Evolutionary conservation across 2,888 invertebrate genomes (phyloP).

Genomic region (Ectropis crepuscularia): DNA sequence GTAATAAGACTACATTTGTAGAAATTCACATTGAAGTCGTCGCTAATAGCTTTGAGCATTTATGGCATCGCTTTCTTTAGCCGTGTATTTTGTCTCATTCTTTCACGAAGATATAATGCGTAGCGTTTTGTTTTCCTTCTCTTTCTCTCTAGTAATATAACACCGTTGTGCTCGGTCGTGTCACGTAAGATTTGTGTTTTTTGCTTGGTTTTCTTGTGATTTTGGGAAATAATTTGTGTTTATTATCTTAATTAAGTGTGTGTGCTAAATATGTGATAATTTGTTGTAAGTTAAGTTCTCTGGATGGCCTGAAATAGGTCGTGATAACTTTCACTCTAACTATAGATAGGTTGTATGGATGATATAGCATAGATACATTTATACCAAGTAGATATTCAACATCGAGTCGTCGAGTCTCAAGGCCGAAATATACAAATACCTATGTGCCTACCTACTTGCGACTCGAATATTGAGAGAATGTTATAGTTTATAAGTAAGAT

Average conservation of each 20-base stretch:
- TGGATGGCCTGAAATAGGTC: conserved; percentile 70
- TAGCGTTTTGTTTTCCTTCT: conserved; percentile 74
- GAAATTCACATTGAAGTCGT: conserved; percentile 60
- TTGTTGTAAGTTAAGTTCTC: conserved; percentile 47
- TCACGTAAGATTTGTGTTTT: conserved; percentile 84
- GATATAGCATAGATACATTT: conserved; percentile 68
- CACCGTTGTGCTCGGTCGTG: conserved; percentile 85
- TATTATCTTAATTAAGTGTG: conserved; percentile 55
- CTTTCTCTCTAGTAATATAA: conserved; percentile 83
- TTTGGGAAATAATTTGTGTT: conserved; percentile 62
- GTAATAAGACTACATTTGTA: conserved; percentile 51
- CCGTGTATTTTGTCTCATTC: conserved; percentile 75
- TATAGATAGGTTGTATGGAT: conserved; percentile 78
- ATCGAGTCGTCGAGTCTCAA: conserved; percentile 80
- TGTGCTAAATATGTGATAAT: conserved; percentile 54
- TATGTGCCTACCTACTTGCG: conserved; percentile 63
- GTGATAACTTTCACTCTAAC: conserved; percentile 83
- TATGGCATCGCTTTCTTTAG: conserved; percentile 83
- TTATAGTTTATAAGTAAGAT: conserved; percentile 56
- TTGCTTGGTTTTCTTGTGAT: conserved; percentile 68
- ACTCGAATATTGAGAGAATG: conserved; percentile 53
- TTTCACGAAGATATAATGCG: conserved; percentile 68
- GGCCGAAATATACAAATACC: conserved; percentile 82
- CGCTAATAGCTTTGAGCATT: conserved; percentile 76
- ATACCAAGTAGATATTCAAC: conserved; percentile 78